Percentiles rank a stretch among this genome's conserved stretches.
These are phyloP conservation scores for Phyllotreta striolata DNA, from an alignment of 2,888 invertebrate genomes.

Conservation along the genomic window DNA sequence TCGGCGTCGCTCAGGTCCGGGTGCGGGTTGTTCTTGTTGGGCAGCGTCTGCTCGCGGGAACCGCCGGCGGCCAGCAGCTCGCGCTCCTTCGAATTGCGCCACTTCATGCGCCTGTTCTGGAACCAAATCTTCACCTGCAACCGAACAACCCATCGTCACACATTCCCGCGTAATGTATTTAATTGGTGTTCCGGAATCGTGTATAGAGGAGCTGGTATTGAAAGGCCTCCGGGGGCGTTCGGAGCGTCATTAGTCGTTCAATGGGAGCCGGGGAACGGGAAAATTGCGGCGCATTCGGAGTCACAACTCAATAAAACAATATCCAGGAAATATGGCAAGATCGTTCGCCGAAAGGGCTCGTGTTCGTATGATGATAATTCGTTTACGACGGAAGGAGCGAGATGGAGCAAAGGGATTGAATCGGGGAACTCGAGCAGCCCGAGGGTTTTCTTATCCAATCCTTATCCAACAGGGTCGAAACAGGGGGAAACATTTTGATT, in stretches of 20 bases:
- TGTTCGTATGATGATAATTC: slow-evolving; percentile 28
- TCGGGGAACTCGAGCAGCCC: not conserved
- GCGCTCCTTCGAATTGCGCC: slow-evolving; percentile 97
- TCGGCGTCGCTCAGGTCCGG: slow-evolving; percentile 93
- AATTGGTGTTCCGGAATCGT: no score
- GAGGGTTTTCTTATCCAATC: not conserved
- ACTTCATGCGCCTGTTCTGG: slow-evolving; percentile 98
- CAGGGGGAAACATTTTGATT: not conserved
- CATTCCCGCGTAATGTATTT: not conserved
- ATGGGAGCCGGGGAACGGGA: not conserved
- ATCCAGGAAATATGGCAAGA: slow-evolving; percentile 26
- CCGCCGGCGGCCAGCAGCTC: slow-evolving; percentile 93
- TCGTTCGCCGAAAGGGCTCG: slow-evolving; percentile 25
- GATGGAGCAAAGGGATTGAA: slow-evolving; percentile 7
- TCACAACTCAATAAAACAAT: slow-evolving; percentile 29
- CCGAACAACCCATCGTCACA: not conserved
- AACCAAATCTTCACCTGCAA: slow-evolving; percentile 88
- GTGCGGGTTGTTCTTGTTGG: slow-evolving; percentile 96
- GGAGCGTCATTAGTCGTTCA: slow-evolving; percentile 10
- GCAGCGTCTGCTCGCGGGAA: slow-evolving; percentile 92
- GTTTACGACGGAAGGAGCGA: slow-evolving; percentile 17
- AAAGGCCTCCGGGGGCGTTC: slow-evolving; percentile 1
- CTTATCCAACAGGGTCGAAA: not conserved
- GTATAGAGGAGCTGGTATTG: no score
- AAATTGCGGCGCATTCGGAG: slow-evolving; percentile 3